These are phyloP conservation scores for Pao palembangensis DNA, from an alignment of 2,113 vertebrate genomes.

Conservation along the genomic window DNA sequence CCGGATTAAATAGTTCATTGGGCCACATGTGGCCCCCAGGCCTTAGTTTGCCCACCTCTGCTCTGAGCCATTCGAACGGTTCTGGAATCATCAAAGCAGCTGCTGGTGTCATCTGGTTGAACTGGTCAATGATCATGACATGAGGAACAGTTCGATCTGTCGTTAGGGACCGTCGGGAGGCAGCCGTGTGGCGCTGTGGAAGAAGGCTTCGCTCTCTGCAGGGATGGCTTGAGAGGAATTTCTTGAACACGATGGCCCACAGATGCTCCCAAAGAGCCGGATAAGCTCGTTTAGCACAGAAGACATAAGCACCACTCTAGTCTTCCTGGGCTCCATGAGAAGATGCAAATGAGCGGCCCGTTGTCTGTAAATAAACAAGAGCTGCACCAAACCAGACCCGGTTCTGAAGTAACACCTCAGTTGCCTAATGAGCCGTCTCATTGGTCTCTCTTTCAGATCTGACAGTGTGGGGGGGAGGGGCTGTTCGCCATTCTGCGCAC, in stretches of 20 bases:
- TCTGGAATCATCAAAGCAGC: neutral
- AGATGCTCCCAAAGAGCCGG: slow-evolving; percentile 56
- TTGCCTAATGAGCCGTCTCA: slow-evolving; percentile 59
- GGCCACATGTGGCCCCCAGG: too few species aligned
- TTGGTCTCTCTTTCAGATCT: slow-evolving; percentile 55
- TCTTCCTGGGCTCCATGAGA: slow-evolving; percentile 52
- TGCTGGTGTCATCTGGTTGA: too few species aligned
- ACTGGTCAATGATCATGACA: slow-evolving; percentile 7
- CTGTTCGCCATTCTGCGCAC: slow-evolving; percentile 36
- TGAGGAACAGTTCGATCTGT: slow-evolving; percentile 14
- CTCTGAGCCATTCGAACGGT: too few species aligned
- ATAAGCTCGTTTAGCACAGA: slow-evolving; percentile 55
- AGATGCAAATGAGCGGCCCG: slow-evolving; percentile 59
- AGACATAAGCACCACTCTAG: slow-evolving; percentile 63
- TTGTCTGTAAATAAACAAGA: slow-evolving; percentile 56
- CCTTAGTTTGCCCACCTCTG: too few species aligned
- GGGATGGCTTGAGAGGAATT: neutral
- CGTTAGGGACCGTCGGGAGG: slow-evolving; percentile 49
- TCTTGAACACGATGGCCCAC: slow-evolving; percentile 45
- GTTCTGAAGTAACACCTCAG: slow-evolving; percentile 52
- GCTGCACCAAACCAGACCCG: slow-evolving; percentile 35
- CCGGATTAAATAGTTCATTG: too few species aligned
- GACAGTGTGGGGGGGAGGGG: slow-evolving; percentile 25
- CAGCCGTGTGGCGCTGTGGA: slow-evolving; percentile 28
- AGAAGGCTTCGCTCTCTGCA: too few species aligned